These are phyloP conservation scores for Thymelicus sylvestris DNA, from an alignment of 2,888 invertebrate genomes.

Conservation along the genomic window DNA sequence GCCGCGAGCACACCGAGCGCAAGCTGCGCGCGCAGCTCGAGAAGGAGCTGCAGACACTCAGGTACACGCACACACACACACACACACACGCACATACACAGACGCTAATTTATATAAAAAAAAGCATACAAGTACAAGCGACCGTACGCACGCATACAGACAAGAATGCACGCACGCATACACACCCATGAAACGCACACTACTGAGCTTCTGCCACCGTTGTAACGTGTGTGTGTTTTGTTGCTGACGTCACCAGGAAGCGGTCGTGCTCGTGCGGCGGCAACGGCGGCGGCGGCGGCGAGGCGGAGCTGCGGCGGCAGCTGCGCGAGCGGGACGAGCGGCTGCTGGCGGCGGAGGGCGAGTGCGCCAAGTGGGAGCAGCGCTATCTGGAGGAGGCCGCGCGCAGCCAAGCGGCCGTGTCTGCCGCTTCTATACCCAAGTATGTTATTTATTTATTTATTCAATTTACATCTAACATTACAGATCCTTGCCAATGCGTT, in stretches of 20 bases:
- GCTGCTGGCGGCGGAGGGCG: slow-evolving; percentile 87
- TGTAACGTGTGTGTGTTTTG: too few species aligned
- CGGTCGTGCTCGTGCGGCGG: slow-evolving; percentile 63
- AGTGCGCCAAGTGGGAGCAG: slow-evolving; percentile 94
- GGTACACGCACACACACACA: slow-evolving; percentile 52
- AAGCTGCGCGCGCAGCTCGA: slow-evolving; percentile 94
- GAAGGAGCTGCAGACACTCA: slow-evolving; percentile 90
- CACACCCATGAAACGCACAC: too few species aligned
- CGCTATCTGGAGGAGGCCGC: slow-evolving; percentile 93
- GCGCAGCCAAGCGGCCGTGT: slow-evolving; percentile 91
- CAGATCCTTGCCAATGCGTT: too few species aligned
- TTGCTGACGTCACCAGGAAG: slow-evolving; percentile 49
- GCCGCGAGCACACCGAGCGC: slow-evolving; percentile 93
- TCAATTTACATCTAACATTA: too few species aligned
- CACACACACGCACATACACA: too few species aligned
- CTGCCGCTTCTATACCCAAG: slow-evolving; percentile 91
- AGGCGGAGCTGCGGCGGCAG: slow-evolving; percentile 81
- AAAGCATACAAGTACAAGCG: too few species aligned
- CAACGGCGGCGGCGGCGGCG: slow-evolving; percentile 59
- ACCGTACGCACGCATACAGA: too few species aligned
- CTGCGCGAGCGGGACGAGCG: slow-evolving; percentile 77
- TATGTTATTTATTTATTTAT: too few species aligned
- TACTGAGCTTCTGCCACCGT: too few species aligned
- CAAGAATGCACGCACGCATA: too few species aligned
- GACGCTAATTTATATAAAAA: too few species aligned